Evolutionary conservation across 2,113 vertebrate species (phyloP).

Genomic region (Phylloscopus trochiloides): DNA sequence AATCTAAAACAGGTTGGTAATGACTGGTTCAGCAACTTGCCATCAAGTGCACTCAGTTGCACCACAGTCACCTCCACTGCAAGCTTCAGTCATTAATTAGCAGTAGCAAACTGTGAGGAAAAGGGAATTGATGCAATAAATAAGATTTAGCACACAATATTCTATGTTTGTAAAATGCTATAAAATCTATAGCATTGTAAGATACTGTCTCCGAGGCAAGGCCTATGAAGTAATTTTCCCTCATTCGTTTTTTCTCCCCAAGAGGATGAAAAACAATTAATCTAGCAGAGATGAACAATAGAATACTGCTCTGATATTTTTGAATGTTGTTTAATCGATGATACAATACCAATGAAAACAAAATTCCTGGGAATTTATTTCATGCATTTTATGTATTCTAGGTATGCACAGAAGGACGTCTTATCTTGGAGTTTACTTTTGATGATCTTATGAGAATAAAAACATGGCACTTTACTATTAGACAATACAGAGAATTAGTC

Average conservation of each 20-base stretch:
- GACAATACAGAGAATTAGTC: slow-evolving; percentile 96
- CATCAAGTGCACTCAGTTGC: background rate
- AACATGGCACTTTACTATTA: slow-evolving; percentile 99
- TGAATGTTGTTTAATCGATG: slow-evolving; percentile 20
- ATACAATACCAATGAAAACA: background rate
- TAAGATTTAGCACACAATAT: background rate
- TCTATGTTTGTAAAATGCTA: slow-evolving; percentile 20
- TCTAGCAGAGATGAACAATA: background rate
- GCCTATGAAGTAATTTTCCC: slow-evolving; percentile 17
- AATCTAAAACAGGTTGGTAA: background rate
- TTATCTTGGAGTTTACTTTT: slow-evolving; percentile 98
- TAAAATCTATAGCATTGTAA: slow-evolving; percentile 20
- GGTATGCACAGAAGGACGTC: slow-evolving; percentile 97
- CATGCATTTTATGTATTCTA: slow-evolving; percentile 68
- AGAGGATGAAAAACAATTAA: slow-evolving; percentile 9
- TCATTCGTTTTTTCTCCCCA: background rate
- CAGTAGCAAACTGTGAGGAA: background rate
- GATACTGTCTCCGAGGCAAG: background rate
- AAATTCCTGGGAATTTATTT: slow-evolving; percentile 43
- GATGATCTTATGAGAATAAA: slow-evolving; percentile 99
- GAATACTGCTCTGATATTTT: slow-evolving; percentile 5
- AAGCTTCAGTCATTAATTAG: slow-evolving; percentile 14
- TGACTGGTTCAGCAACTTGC: background rate
- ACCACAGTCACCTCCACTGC: background rate
- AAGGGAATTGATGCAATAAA: slow-evolving; percentile 20